Conservation (phyloP, 64 coral and sea anemone genomes). For the Montipora sp. region DNA sequence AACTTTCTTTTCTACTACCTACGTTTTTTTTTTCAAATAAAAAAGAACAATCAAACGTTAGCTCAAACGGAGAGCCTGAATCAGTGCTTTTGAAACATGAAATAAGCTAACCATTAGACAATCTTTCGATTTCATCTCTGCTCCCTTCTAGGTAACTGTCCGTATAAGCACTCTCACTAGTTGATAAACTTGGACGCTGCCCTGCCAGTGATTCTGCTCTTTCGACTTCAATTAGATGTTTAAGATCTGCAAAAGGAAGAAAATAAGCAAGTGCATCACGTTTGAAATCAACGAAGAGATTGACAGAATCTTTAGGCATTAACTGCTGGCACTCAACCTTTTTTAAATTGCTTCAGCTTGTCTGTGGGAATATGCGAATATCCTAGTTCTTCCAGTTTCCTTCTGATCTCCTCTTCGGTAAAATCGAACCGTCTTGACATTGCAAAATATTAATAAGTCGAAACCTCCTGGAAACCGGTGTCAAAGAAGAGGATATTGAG, state of each 20-base stretch:
- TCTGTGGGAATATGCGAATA: slow-evolving; percentile 73
- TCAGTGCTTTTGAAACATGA: no score
- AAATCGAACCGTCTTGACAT: slow-evolving; percentile 64
- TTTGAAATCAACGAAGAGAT: not conserved
- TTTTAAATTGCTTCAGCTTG: slow-evolving; percentile 65
- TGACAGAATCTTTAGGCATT: no score
- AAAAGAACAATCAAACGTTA: no score
- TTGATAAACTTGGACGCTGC: not conserved
- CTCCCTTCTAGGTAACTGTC: slow-evolving; percentile 35
- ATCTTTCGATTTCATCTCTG: slow-evolving; percentile 12
- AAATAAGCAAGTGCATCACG: not conserved
- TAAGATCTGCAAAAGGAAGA: slow-evolving; percentile 1
- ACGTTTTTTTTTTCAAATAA: no score
- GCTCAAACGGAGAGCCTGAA: no score
- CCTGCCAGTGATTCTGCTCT: not conserved
- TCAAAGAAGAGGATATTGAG: no score
- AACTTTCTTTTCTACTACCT: not conserved
- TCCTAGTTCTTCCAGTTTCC: slow-evolving; percentile 74
- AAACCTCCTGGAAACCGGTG: no score
- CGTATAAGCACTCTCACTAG: slow-evolving; percentile 17
- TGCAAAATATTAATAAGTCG: not conserved
- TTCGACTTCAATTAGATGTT: slow-evolving; percentile 23
- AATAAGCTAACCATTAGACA: not conserved
- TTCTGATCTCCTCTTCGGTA: slow-evolving; percentile 76
- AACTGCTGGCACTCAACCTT: slow-evolving; percentile 12